Percentiles rank a stretch among this genome's conserved stretches.
Conservation (phyloP, 2,797 vertebrate genomes). For the Brotogeris chrysoptera region DNA sequence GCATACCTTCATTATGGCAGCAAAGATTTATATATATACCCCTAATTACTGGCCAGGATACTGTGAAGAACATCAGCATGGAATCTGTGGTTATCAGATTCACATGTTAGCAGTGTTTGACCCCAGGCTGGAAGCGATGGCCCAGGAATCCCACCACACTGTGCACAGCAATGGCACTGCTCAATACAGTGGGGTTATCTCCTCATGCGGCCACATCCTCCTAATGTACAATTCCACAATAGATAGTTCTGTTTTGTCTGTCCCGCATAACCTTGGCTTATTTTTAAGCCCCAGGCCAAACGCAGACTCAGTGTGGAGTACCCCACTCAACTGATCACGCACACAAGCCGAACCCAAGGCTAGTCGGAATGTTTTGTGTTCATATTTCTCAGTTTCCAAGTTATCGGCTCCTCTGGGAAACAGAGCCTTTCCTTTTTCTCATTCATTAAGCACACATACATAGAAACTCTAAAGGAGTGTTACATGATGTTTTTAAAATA, state of each 20-base stretch:
- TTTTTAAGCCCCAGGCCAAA: not conserved
- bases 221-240: not conserved
- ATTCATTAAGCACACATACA: conserved; percentile 11
- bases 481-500: conserved; percentile 61
- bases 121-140: not conserved
- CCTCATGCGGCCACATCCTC: not conserved
- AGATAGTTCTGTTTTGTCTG: not conserved
- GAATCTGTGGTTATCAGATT: not conserved
- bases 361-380: not conserved
- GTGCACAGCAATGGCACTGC: not conserved
- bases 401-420: conserved; percentile 19
- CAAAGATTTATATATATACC: not conserved
- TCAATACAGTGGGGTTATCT: not conserved
- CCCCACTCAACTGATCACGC: not conserved
- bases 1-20: not conserved
- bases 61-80: not conserved
- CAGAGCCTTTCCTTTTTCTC: conserved; percentile 20
- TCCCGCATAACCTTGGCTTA: not conserved
- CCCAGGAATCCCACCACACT: rapidly evolving
- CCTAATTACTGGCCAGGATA: not conserved
- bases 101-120: rapidly evolving
- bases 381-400: not conserved
- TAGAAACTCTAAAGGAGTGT: conserved; percentile 40
- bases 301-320: not conserved
- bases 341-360: not conserved